Base-by-base conservation (phyloP, 2,797 vertebrate species). In the Poeciliopsis turneri region DNA sequence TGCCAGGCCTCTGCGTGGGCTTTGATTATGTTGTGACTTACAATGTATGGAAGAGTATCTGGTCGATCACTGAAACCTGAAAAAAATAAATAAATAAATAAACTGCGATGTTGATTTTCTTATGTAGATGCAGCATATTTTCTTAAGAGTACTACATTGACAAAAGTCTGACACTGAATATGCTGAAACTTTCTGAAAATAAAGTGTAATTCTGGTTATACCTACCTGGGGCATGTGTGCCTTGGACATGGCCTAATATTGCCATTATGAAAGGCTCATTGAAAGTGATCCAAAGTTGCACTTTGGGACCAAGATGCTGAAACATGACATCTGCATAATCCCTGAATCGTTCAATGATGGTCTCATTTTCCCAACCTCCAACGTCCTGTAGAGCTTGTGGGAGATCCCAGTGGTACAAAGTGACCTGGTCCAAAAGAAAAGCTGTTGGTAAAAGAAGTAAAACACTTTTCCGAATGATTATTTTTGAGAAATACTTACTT, bases 391-490 rank as follows among this genome's bases (percentile, higher is more conserved):
- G 95, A 0, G 96, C 95, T 95, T 97, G 36, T 4, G 36, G 98
- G 45, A 99, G 97, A 90, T 99, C 98, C 98, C 98, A 99, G 84
- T 99, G 98, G 84, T 97, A 99, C 0, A 99, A 89, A 11, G 98
- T 99, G 36, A 97, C 92, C 98, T 99, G 57, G 77, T 1, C 80
- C 2, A 64, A 80, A 64, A 25, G 25, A 55, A 76, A 80, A 25
- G 15, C 3, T n/a, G 15, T n/a, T 43, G 2, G 10, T 69, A 43
- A 69, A 13, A 25, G 11, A 69, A 10, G 1, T 13, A 25, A n/a
- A 41, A 36, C 3, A 1, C 47, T 68, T 41, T 77, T 2, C 0
- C 0, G 78, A 73, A 45, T 25, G 43, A 13, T 1, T 76, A 45
- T 13, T 72, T 49, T 75, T 13, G 51, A 53, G 20, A 18, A 43